Evolutionary conservation across 2,888 invertebrate genomes (phyloP).

Genomic region (Cerastoderma edule): DNA sequence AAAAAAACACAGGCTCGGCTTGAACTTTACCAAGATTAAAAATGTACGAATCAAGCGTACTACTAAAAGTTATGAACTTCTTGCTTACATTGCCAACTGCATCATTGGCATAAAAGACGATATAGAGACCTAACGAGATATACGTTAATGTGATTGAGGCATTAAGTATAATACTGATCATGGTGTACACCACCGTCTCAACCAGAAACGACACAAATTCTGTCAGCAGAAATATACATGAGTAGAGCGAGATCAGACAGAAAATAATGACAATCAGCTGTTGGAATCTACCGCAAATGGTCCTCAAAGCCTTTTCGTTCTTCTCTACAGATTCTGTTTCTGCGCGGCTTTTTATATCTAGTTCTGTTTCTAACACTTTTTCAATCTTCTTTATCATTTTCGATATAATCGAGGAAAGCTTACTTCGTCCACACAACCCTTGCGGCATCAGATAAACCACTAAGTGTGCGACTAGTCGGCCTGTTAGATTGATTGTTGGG

Average conservation of each 20-base stretch:
- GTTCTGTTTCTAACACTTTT: constrained; percentile 3
- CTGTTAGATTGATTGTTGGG: constrained; percentile 76
- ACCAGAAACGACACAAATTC: constrained; percentile 79
- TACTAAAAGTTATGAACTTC: constrained; percentile 78
- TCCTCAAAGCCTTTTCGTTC: constrained; percentile 37
- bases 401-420: constrained; percentile 12
- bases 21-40: constrained; percentile 57
- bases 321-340: constrained; percentile 53
- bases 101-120: constrained; percentile 75
- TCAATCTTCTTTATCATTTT: constrained; percentile 22
- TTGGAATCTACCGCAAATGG: constrained; percentile 31
- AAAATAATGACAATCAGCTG: constrained; percentile 65
- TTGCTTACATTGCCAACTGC: constrained; percentile 75
- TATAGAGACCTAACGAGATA: constrained; percentile 72
- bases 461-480: constrained; percentile 72
- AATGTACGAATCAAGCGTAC: constrained; percentile 67
- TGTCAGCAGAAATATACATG: constrained; percentile 73
- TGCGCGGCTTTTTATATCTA: constrained; percentile 47
- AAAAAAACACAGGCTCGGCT: constrained; percentile 39
- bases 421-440: constrained; percentile 22
- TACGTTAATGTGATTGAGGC: constrained; percentile 74
- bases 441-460: constrained; percentile 66
- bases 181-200: constrained; percentile 76
- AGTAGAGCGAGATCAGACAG: constrained; percentile 71
- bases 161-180: constrained; percentile 80